Conservation (phyloP, 2,797 vertebrate species). For the Lagocephalus sceleratus region DNA sequence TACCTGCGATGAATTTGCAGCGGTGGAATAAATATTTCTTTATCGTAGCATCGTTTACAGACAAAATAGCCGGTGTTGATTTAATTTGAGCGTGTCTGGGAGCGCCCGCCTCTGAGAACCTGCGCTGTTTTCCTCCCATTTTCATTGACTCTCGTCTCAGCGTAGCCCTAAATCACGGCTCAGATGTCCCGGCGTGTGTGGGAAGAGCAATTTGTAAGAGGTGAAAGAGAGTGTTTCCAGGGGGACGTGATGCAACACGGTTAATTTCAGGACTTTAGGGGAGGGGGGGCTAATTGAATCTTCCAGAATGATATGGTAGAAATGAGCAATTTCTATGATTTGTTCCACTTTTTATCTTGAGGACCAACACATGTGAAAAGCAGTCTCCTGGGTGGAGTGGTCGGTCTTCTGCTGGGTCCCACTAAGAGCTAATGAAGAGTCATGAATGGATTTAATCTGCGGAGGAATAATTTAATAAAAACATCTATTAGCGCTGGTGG, state of each 20-base stretch:
- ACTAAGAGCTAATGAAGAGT: constrained; percentile 64
- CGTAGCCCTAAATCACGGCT: constrained; percentile 40
- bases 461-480: constrained; percentile 73
- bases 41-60: constrained; percentile 36
- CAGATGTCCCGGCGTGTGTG: constrained; percentile 38
- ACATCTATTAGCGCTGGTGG: constrained; percentile 67
- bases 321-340: constrained; percentile 54
- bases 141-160: constrained; percentile 26
- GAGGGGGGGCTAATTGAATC: constrained; percentile 40
- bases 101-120: constrained; percentile 1
- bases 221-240: constrained; percentile 60
- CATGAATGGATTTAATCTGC: constrained; percentile 69
- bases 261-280: constrained; percentile 42
- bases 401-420: no score
- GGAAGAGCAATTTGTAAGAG: constrained; percentile 45
- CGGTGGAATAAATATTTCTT: constrained; percentile 43
- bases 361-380: no score
- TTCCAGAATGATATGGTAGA: constrained; percentile 67
- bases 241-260: constrained; percentile 52
- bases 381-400: no score
- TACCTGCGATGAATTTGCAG: constrained; percentile 41
- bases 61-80: constrained; percentile 40
- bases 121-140: constrained; percentile 25
- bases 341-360: constrained; percentile 15
- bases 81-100: constrained; percentile 46